phyloP scores from a whole-genome alignment of 2,888 invertebrate genomes.

The Didymodactylos carnosus region DNA sequence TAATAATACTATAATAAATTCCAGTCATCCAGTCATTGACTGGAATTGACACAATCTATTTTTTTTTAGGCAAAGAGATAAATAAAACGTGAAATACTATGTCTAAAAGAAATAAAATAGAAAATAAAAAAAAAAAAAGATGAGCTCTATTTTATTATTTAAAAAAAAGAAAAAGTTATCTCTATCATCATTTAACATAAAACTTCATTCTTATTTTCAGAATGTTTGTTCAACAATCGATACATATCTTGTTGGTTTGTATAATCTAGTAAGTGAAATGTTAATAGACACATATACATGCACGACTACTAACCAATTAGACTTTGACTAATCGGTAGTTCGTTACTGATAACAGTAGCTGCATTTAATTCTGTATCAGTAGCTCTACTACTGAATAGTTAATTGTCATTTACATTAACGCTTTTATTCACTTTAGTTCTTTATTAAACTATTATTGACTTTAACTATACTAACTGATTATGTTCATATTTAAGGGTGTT shows the following conservation, averaged over 20 bases:
- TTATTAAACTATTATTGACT: neutral
- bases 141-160: too few species aligned
- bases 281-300: neutral
- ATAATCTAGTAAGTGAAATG: neutral
- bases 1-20: too few species aligned
- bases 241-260: neutral
- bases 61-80: too few species aligned
- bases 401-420: neutral
- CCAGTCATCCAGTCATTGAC: too few species aligned
- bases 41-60: too few species aligned
- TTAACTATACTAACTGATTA: neutral
- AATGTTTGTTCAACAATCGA: conserved; percentile 1
- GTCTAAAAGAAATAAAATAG: too few species aligned
- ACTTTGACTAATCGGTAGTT: neutral
- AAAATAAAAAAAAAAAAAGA: too few species aligned
- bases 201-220: too few species aligned
- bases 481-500: neutral
- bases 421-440: neutral
- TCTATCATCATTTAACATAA: too few species aligned
- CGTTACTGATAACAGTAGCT: neutral
- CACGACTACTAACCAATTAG: neutral
- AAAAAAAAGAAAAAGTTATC: too few species aligned
- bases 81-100: too few species aligned
- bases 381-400: conserved; percentile 2
- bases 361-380: neutral